Base-by-base conservation (phyloP, 2,888 invertebrate species). In the Coelinius sp. region DNA sequence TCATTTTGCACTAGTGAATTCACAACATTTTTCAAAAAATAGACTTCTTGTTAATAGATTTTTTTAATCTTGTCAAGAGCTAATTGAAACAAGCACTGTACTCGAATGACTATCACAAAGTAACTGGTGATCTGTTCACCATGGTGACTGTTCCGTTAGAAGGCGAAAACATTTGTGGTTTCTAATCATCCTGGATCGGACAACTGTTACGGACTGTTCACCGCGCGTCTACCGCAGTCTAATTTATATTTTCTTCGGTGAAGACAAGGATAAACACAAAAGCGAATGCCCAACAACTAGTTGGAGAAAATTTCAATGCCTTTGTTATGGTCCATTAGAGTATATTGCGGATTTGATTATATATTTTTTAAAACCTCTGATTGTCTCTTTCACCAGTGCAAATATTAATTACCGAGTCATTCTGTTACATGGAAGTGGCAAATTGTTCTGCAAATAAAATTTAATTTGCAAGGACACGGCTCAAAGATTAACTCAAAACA, bases 201-300 rank as follows among this genome's bases (percentile, higher is more conserved):
- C 70, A 73, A 77, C 77, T 74, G 78, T 79, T 70, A 76, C 73
- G 76, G 75, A 87, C 86, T 87, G 83, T 70, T 76, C 76, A 77
- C 76, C 75, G 76, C 77, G 77, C 80, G 77, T 73, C 71, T 31
- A 66, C 74, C 31, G 70, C 80, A 80, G 79, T 74, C 82, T 83
- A 82, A 85, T 87, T 86, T 87, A 87, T 87, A 87, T 85, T 84
- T 85, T 81, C 79, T 27, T 74, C 70, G 31, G 59, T 52, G 49
- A 38, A 52, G 27, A 70, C 41, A 20, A 49, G 46, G 46, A 49
- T 14, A 17, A 49, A 2, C 14, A 49, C 8, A 17, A 8, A 49
- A 20, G 17, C 20, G 8, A 49, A 14, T n/a, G 17, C 46, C 46
- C 17, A 20, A 49, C 20, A 17, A 44, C 17, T 14, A 14, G 5